Conservation (phyloP, 2,888 invertebrate species). For the Gastrophysa polygoni region DNA sequence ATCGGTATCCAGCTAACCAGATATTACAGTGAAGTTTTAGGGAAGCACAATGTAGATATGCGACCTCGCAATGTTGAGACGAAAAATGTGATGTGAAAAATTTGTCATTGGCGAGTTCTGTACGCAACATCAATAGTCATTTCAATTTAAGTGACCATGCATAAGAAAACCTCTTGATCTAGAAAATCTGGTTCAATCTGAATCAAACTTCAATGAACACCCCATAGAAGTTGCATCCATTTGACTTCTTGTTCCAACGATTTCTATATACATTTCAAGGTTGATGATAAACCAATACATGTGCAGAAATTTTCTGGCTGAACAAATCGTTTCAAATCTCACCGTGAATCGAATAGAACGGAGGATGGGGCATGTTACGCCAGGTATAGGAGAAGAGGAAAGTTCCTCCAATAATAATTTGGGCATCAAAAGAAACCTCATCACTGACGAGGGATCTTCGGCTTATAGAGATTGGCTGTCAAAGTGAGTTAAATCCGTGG, state of each 20-base stretch:
- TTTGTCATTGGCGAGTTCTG: too few relatives aligned
- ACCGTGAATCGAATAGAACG: slow-evolving; percentile 57
- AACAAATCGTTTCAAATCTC: slow-evolving; percentile 73
- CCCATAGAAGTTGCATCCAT: background rate
- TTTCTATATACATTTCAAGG: slow-evolving; percentile 54
- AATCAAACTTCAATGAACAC: too few relatives aligned
- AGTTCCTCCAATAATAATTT: slow-evolving; percentile 35
- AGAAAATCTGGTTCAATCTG: too few relatives aligned
- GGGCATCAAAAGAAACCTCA: slow-evolving; percentile 58
- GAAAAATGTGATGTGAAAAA: too few relatives aligned
- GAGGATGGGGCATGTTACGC: slow-evolving; percentile 50
- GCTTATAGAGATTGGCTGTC: slow-evolving; percentile 77
- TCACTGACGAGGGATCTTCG: slow-evolving; percentile 74
- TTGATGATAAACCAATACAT: slow-evolving; percentile 80
- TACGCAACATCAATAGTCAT: too few relatives aligned
- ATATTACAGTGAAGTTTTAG: too few relatives aligned
- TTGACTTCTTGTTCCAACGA: background rate
- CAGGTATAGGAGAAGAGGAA: slow-evolving; percentile 45
- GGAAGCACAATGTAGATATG: too few relatives aligned
- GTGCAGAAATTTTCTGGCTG: slow-evolving; percentile 75
- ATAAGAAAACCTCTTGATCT: too few relatives aligned
- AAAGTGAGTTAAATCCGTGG: slow-evolving; percentile 72
- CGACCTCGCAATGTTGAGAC: too few relatives aligned
- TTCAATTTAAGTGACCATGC: too few relatives aligned
- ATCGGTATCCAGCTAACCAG: too few relatives aligned